Evolutionary conservation across 2,888 invertebrate species (phyloP).

Genomic region (Macrosoma leucophasiata): DNA sequence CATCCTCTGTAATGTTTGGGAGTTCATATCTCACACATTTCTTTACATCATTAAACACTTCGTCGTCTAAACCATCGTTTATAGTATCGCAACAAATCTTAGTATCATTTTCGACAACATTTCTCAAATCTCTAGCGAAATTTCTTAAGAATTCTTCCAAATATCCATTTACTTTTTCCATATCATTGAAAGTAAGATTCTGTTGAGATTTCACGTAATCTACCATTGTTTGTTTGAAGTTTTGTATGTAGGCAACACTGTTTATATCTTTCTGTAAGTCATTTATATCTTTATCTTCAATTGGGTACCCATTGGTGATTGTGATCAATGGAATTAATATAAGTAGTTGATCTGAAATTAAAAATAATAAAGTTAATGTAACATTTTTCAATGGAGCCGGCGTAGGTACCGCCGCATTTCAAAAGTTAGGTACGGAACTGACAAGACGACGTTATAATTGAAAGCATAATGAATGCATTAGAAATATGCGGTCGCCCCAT

Average conservation of each 20-base stretch:
- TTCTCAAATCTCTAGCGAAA: slow-evolving; percentile 32
- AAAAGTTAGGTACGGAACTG: no score
- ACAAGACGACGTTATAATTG: slow-evolving; percentile 1
- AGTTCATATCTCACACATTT: slow-evolving; percentile 26
- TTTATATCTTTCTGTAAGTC: slow-evolving; percentile 11
- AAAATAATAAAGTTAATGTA: no score
- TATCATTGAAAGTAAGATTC: slow-evolving; percentile 25
- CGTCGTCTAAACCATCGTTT: slow-evolving; percentile 27
- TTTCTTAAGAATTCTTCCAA: slow-evolving; percentile 33
- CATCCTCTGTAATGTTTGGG: slow-evolving; percentile 25
- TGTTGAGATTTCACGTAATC: slow-evolving; percentile 27
- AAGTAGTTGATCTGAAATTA: slow-evolving; percentile 15
- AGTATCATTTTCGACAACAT: slow-evolving; percentile 23
- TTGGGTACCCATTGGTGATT: slow-evolving; percentile 7
- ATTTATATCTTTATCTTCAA: slow-evolving; percentile 12
- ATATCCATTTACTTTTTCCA: slow-evolving; percentile 22
- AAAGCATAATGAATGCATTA: slow-evolving; percentile 1
- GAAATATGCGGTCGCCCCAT: no score
- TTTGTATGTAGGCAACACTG: slow-evolving; percentile 26
- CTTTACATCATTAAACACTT: slow-evolving; percentile 29
- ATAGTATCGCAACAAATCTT: slow-evolving; percentile 14
- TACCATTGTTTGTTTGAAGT: slow-evolving; percentile 29
- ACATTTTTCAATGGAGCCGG: no score
- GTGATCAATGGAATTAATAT: slow-evolving; percentile 9
- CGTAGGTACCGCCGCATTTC: no score